These are phyloP conservation scores for Hyperoplus immaculatus DNA, from an alignment of 2,797 vertebrate species.

Conservation along the genomic window DNA sequence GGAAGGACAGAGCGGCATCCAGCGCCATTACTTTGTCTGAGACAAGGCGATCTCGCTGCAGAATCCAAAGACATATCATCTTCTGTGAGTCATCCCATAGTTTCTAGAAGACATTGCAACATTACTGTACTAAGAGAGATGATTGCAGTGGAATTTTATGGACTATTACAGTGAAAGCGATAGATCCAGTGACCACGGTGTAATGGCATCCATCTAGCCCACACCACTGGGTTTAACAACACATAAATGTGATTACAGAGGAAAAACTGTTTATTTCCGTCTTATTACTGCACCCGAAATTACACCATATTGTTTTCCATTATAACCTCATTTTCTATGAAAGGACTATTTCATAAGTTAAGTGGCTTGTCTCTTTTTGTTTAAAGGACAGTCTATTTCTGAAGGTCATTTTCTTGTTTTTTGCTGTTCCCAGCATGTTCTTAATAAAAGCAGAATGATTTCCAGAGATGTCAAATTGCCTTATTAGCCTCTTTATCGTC, in stretches of 20 bases:
- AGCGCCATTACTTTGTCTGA: slow-evolving; percentile 70
- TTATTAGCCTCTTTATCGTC: slow-evolving; percentile 49
- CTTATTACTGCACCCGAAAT: slow-evolving; percentile 54
- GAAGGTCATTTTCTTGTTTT: slow-evolving; percentile 41
- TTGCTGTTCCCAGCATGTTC: slow-evolving; percentile 62
- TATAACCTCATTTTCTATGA: slow-evolving; percentile 57
- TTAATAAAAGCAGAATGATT: slow-evolving; percentile 54
- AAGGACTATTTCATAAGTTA: slow-evolving; percentile 53
- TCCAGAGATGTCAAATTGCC: slow-evolving; percentile 34
- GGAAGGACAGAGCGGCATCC: slow-evolving; percentile 66
- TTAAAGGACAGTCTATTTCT: slow-evolving; percentile 37
- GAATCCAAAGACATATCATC: slow-evolving; percentile 77
- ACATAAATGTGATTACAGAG: slow-evolving; percentile 64
- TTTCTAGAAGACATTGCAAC: slow-evolving; percentile 76
- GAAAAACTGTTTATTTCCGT: slow-evolving; percentile 60
- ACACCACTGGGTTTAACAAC: slow-evolving; percentile 59
- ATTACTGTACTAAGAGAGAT: slow-evolving; percentile 78
- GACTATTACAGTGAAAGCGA: slow-evolving; percentile 73
- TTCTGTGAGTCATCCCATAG: slow-evolving; percentile 72
- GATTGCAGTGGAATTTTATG: slow-evolving; percentile 79
- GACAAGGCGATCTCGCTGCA: slow-evolving; percentile 57
- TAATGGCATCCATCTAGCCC: slow-evolving; percentile 60
- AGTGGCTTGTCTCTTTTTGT: slow-evolving; percentile 53
- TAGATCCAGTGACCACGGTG: slow-evolving; percentile 66
- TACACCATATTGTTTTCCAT: slow-evolving; percentile 44